Conservation (phyloP, 2,888 invertebrate species). For the Platycnemis pennipes region DNA sequence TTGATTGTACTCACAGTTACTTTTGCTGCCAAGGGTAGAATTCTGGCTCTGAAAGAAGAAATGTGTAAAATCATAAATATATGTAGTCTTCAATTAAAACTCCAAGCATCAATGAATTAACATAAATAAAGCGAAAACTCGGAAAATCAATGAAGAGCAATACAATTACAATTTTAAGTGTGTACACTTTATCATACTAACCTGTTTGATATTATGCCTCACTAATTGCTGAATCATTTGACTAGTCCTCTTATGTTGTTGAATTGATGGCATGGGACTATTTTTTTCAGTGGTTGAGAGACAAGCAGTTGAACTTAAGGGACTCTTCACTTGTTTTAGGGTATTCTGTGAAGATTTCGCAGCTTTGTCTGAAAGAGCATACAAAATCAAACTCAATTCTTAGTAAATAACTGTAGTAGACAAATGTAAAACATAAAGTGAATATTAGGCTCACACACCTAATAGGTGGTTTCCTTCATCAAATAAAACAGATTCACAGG, state of each 20-base stretch:
- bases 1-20: not conserved
- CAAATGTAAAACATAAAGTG: too few relatives aligned
- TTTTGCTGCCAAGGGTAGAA: not conserved
- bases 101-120: not conserved
- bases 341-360: not conserved
- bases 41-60: not conserved
- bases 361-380: not conserved
- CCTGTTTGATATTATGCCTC: not conserved
- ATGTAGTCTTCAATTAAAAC: not conserved
- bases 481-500: too few relatives aligned
- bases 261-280: not conserved
- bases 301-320: not conserved
- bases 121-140: too few relatives aligned
- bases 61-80: not conserved
- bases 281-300: not conserved
- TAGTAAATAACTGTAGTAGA: too few relatives aligned
- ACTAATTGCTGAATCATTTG: conserved; percentile 20
- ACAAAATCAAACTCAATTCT: not conserved
- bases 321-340: not conserved
- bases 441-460: too few relatives aligned
- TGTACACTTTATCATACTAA: not conserved
- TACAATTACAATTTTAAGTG: not conserved
- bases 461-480: too few relatives aligned
- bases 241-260: not conserved
- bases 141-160: not conserved